Percentiles rank a stretch among this genome's conserved stretches.
Evolutionary conservation across 2,888 invertebrate species (phyloP).

Genomic region (Aphidius colemani): DNA sequence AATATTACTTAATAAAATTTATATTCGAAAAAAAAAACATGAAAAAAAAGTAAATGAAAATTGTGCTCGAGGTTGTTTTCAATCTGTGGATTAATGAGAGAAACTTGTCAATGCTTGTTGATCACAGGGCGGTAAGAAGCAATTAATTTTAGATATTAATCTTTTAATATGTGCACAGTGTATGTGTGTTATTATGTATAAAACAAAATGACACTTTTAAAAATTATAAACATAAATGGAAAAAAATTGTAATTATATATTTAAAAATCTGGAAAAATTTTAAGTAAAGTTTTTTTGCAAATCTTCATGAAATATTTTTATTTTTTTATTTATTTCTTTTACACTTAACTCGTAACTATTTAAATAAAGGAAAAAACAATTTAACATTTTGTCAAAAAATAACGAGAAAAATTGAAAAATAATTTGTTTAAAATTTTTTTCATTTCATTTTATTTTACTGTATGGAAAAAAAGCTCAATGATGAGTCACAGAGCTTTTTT

Average conservation of each 20-base stretch:
- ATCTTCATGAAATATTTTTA: no score
- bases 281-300: no score
- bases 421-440: background rate
- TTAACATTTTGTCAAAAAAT: constrained; percentile 8
- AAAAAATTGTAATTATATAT: background rate
- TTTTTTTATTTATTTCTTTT: no score
- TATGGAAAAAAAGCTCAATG: background rate
- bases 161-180: background rate
- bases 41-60: background rate
- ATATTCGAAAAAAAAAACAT: no score
- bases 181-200: background rate
- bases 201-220: background rate
- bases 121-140: constrained; percentile 18
- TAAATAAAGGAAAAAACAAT: no score
- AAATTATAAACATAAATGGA: background rate
- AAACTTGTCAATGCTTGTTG: constrained; percentile 6
- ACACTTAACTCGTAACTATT: background rate
- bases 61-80: background rate
- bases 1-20: no score
- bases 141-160: constrained; percentile 17
- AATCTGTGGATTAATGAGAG: background rate
- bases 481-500: background rate
- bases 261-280: no score
- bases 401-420: constrained; percentile 9
- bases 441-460: background rate